Evolutionary conservation across 2,113 vertebrate species (phyloP).

Genomic region (Silurus glanis): DNA sequence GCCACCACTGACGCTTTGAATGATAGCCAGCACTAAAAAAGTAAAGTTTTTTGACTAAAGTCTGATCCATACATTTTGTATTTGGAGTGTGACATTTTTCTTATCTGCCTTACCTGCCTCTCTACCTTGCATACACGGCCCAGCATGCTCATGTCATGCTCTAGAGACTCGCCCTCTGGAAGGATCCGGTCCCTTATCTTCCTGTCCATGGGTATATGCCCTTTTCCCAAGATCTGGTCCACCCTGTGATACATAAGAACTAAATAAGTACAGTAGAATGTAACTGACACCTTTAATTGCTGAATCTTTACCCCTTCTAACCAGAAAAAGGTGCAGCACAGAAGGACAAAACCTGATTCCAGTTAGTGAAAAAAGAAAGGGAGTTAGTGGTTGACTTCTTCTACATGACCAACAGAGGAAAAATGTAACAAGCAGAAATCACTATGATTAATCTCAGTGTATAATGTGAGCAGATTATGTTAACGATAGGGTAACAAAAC

Average conservation of each 20-base stretch:
- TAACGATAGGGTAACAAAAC: not conserved
- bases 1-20: not conserved
- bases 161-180: conserved; percentile 83
- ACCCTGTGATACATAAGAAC: conserved; percentile 73
- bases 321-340: conserved; percentile 21
- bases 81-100: not conserved
- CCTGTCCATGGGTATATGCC: conserved; percentile 91
- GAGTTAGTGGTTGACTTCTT: conserved; percentile 36
- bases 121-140: conserved; percentile 97
- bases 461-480: not conserved
- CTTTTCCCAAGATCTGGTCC: conserved; percentile 97
- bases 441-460: not conserved
- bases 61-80: not conserved
- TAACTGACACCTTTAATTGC: not conserved
- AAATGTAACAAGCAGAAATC: not conserved
- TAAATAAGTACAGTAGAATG: not conserved
- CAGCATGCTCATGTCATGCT: conserved; percentile 92
- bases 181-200: conserved; percentile 88
- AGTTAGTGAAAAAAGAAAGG: conserved; percentile 48
- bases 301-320: conserved; percentile 18
- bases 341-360: conserved; percentile 37
- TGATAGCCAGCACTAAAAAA: not conserved
- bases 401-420: conserved; percentile 18
- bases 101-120: conserved; percentile 81
- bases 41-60: too few relatives aligned